Evolutionary conservation across 2,888 invertebrate species (phyloP), one percentile per base, ranked within the genome.

Genomic region (Tridacna crocea): DNA sequence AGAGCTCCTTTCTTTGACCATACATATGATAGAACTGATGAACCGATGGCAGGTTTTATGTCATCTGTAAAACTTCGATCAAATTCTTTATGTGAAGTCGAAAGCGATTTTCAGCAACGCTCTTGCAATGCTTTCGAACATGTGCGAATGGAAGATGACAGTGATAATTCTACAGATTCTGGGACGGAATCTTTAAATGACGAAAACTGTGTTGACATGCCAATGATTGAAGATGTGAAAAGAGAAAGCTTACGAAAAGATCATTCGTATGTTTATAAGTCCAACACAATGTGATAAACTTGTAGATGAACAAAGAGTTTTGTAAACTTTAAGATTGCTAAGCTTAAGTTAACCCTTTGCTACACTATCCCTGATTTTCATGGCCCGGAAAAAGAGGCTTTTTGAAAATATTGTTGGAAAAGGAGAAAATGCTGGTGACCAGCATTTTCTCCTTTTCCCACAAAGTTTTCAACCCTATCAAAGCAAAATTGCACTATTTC

Each of bases 131-230:
- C n/a, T 51, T 22, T 8, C 22, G 48, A 48, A 24, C n/a, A 22
- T 12, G 19, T 51, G 13, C 75, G 75, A n/a, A 58, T 77, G 15
- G 77, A 74, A n/a, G 22, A 36, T 11, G n/a, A 10, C 26, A 48
- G 60, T 24, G 72, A 72, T 24, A 27, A 60, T 11, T 46, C 72
- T 19, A 79, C 82, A 17, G 85, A 86, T 63, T 86, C 86, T 12
- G 86, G 86, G 10, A 86, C 83, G 12, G 86, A 83, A 63, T 86
- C 86, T n/a, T 72, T 80, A 12, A 80, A 81, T 75, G 86, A 77
- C 51, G 82, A 79, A 4, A 75, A 76, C 0, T 61, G 26, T 12
- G 6, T 55, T 48, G 78, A 73, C 63, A 24, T 72, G 1, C 55
- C 72, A 26, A 70, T 79, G 60, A 36, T 51, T 6, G 77, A 51